Base-by-base conservation (phyloP, 2,113 vertebrate genomes). In the Hyaena hyaena region DNA sequence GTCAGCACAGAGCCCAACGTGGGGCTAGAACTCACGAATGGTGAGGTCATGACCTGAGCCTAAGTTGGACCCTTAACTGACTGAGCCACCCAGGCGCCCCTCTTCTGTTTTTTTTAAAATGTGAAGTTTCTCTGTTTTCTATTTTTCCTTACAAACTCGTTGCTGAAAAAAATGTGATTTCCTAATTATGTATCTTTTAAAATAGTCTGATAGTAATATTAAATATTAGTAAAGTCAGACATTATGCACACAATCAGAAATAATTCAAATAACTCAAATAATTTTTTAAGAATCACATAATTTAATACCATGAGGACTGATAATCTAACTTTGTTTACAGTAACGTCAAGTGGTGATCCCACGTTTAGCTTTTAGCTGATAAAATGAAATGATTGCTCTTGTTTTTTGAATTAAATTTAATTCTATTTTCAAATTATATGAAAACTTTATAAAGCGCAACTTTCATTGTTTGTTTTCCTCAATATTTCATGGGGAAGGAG, bases 351-450 rank as follows among this genome's bases (percentile, higher is more conserved):
- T 76, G 4, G 3, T 88, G 4, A 39, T 58, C 0, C 31, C 16
- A 31, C 4, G 10, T 77, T 95, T 31, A 68, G 55, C 8, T 77
- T 65, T 43, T 45, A 21, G 26, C 24, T 69, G 35, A 28, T 45
- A 79, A 24, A 83, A 79, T 76, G 0, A 96, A 89, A 31, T 24
- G 0, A 28, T 84, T 90, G 45, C 1, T 85, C 33, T 69, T 83
- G 45, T 39, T 85, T 77, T 55, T 71, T 53, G 19, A 85, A 39
- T 35, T 93, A 76, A 48, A 53, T 93, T 93, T 69, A 33, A 50
- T 77, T 55, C 8, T 90, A 35, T 43, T 81, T 23, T 43, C 63
- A 71, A 50, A 50, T 77, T 50, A 69, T 5, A 17, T 39, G 7
- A 28, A 77, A 0, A 24, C 5, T 50, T 63, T 12, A 58, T 48